These are phyloP conservation scores for Trichonephila clavipes DNA, from an alignment of 1,140 invertebrate genomes.

Conservation along the genomic window DNA sequence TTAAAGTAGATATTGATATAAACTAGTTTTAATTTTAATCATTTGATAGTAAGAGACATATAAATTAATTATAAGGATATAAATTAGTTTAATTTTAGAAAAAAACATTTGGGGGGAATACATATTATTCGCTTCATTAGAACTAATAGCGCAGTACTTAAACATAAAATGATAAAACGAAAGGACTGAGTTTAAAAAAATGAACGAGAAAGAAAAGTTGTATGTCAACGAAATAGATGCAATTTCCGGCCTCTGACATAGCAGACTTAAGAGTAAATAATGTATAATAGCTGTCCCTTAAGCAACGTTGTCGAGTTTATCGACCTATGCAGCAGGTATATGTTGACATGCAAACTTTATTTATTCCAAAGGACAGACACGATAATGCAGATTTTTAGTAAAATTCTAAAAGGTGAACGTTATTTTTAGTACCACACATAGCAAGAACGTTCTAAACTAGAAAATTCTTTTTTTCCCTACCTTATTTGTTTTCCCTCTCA, in stretches of 20 bases:
- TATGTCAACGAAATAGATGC: conserved; percentile 33
- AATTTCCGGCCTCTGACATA: conserved; percentile 63
- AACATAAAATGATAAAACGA: too few relatives aligned
- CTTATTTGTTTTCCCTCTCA: conserved; percentile 9
- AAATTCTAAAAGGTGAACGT: not conserved
- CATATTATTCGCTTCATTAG: too few relatives aligned
- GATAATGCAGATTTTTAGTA: conserved; percentile 35
- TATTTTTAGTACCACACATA: conserved; percentile 20
- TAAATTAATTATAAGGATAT: too few relatives aligned
- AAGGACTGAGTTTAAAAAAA: not conserved
- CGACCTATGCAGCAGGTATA: not conserved
- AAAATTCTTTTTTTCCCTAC: not conserved
- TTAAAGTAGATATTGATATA: too few relatives aligned
- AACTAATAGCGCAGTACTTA: too few relatives aligned
- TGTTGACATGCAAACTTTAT: conserved; percentile 32
- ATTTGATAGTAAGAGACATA: too few relatives aligned
- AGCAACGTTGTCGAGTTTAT: conserved; percentile 12
- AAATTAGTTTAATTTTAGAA: too few relatives aligned
- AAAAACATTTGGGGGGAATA: too few relatives aligned
- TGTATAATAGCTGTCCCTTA: conserved; percentile 31
- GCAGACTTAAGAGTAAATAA: conserved; percentile 58
- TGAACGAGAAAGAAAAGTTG: not conserved
- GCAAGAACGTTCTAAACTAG: conserved; percentile 1
- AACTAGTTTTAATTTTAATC: too few relatives aligned
- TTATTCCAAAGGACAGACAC: conserved; percentile 37